These are phyloP conservation scores for Hemicordylus capensis DNA, from an alignment of 2,113 vertebrate genomes.

Conservation along the genomic window DNA sequence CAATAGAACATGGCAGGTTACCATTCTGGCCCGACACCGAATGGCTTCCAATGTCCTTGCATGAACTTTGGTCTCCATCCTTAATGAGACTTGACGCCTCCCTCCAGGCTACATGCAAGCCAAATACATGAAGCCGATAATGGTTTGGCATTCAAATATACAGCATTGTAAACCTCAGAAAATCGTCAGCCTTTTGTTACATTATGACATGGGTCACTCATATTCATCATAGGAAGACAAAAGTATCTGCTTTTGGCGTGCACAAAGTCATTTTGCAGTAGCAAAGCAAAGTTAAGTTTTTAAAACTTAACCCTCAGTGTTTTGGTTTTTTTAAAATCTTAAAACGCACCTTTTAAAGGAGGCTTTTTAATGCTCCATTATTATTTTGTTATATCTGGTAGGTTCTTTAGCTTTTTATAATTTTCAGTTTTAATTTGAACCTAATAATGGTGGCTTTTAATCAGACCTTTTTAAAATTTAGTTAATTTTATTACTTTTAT, in stretches of 20 bases:
- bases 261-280: conserved; percentile 11
- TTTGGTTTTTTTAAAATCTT: no score
- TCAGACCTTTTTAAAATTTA: no score
- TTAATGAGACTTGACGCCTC: conserved; percentile 70
- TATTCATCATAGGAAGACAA: conserved; percentile 32
- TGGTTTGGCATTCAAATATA: conserved; percentile 61
- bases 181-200: conserved; percentile 37
- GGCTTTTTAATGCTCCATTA: no score
- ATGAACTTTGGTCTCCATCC: conserved; percentile 69
- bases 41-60: conserved; percentile 68
- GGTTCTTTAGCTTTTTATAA: no score
- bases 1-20: conserved; percentile 40
- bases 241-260: background rate
- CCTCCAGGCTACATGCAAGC: conserved; percentile 64
- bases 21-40: conserved; percentile 23
- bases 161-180: conserved; percentile 24
- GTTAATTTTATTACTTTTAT: no score
- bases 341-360: no score
- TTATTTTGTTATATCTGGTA: no score
- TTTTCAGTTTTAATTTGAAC: no score
- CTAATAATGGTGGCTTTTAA: no score
- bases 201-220: conserved; percentile 28
- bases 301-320: no score
- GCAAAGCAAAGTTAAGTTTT: conserved; percentile 38
- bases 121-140: conserved; percentile 60